Evolutionary conservation across 2,888 invertebrate genomes (phyloP).

Genomic region (Muscina levida): DNA sequence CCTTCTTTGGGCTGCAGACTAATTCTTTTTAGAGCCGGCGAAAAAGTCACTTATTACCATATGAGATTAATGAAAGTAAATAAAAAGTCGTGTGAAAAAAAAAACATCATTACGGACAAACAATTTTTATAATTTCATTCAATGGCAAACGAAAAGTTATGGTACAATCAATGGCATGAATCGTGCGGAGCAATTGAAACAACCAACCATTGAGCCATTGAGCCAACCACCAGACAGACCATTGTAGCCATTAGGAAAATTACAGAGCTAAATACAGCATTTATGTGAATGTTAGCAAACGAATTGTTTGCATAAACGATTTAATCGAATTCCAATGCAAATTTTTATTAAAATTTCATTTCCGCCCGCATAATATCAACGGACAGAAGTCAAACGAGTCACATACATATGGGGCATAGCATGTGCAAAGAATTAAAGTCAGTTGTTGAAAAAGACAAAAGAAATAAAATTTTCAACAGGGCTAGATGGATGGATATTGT

Average conservation of each 20-base stretch:
- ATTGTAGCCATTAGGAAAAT: slow-evolving; percentile 19
- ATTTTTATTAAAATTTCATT: slow-evolving; percentile 77
- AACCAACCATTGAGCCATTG: not conserved
- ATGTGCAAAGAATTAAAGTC: too few species aligned
- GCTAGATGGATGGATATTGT: too few species aligned
- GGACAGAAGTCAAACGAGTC: slow-evolving; percentile 36
- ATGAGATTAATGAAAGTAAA: slow-evolving; percentile 29
- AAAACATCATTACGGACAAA: not conserved
- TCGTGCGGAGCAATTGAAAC: not conserved
- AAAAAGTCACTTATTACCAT: slow-evolving; percentile 35
- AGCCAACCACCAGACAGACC: slow-evolving; percentile 7
- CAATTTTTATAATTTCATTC: slow-evolving; percentile 41
- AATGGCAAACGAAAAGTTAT: slow-evolving; percentile 30
- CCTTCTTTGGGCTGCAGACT: slow-evolving; percentile 24
- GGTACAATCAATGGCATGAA: slow-evolving; percentile 21
- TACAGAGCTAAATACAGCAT: slow-evolving; percentile 54
- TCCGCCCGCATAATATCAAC: slow-evolving; percentile 68
- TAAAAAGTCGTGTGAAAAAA: not conserved
- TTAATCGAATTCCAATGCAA: slow-evolving; percentile 79
- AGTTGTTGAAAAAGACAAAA: too few species aligned
- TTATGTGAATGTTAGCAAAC: slow-evolving; percentile 67
- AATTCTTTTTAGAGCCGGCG: too few species aligned
- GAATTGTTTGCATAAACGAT: slow-evolving; percentile 78
- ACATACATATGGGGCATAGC: too few species aligned
- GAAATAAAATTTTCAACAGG: too few species aligned